phyloP scores from a whole-genome alignment of 64 coral and sea anemone species.

The Hydrozoanthus tunicans region DNA sequence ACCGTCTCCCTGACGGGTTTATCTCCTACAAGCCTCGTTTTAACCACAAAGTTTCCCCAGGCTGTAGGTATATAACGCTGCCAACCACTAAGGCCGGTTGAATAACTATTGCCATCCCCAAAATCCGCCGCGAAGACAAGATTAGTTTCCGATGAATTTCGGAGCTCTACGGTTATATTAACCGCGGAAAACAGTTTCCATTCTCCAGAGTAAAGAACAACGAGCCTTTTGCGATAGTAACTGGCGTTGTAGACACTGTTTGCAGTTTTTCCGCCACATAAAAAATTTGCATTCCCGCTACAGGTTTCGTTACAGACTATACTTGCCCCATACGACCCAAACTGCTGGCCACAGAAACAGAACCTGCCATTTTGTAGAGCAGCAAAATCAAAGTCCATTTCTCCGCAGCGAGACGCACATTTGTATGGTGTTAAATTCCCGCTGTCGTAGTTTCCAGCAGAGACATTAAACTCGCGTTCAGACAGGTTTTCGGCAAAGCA shows the following conservation, averaged over 20 bases:
- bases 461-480: constrained; percentile 68
- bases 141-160: constrained; percentile 41
- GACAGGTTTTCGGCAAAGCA: constrained; percentile 60
- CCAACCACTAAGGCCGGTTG: constrained; percentile 14
- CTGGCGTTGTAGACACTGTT: constrained; percentile 78
- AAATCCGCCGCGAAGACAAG: constrained; percentile 37
- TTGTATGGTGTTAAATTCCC: constrained; percentile 40
- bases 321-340: constrained; percentile 52
- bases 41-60: constrained; percentile 62
- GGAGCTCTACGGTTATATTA: constrained; percentile 40
- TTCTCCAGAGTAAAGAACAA: constrained; percentile 20
- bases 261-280: constrained; percentile 63
- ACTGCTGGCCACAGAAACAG: constrained; percentile 69
- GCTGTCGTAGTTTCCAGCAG: constrained; percentile 67
- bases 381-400: constrained; percentile 56
- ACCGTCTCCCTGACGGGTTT: not conserved
- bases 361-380: constrained; percentile 77
- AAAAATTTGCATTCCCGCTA: constrained; percentile 45
- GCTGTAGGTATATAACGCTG: constrained; percentile 40
- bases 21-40: constrained; percentile 20
- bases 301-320: constrained; percentile 56
- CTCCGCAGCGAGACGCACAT: constrained; percentile 57
- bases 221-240: constrained; percentile 42
- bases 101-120: constrained; percentile 55
- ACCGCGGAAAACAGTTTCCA: constrained; percentile 27